Percentiles rank a stretch among this genome's conserved stretches.
Conservation (phyloP, 2,888 invertebrate genomes). For the Dryocosmus kuriphilus region DNA sequence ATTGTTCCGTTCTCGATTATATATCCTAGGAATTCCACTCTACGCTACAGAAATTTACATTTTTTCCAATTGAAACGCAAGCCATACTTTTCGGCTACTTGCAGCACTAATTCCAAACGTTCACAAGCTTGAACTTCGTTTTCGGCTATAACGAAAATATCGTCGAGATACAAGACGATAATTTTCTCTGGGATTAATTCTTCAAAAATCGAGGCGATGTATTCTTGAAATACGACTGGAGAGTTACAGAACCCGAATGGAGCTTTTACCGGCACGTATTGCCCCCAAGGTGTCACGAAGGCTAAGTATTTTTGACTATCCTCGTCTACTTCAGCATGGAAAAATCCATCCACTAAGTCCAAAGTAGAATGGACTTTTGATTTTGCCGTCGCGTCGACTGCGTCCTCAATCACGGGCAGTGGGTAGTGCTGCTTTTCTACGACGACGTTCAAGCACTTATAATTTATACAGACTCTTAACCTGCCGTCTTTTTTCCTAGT, state of each 20-base stretch:
- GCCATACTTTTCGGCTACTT: conserved; percentile 12
- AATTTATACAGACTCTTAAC: not conserved
- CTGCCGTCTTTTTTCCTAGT: not conserved
- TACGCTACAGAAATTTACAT: too few relatives aligned
- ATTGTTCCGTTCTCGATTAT: too few relatives aligned
- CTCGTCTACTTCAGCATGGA: conserved; percentile 16
- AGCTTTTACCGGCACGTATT: not conserved
- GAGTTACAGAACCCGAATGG: too few relatives aligned
- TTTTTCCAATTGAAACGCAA: too few relatives aligned
- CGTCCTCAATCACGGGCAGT: not conserved
- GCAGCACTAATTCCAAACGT: too few relatives aligned
- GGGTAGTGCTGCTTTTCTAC: not conserved
- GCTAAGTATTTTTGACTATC: conserved; percentile 13
- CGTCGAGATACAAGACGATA: too few relatives aligned
- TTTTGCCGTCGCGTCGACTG: too few relatives aligned
- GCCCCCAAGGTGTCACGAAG: not conserved
- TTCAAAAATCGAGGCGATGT: conserved; percentile 8
- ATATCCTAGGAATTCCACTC: conserved; percentile 43
- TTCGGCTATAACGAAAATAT: not conserved
- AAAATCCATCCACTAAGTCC: not conserved
- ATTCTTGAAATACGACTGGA: conserved; percentile 23
- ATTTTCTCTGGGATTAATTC: not conserved
- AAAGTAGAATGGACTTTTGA: too few relatives aligned
- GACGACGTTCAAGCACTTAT: not conserved
- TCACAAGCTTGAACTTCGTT: conserved; percentile 13